These are phyloP conservation scores for Volucella inflata DNA, from an alignment of 2,888 invertebrate genomes.

Conservation along the genomic window DNA sequence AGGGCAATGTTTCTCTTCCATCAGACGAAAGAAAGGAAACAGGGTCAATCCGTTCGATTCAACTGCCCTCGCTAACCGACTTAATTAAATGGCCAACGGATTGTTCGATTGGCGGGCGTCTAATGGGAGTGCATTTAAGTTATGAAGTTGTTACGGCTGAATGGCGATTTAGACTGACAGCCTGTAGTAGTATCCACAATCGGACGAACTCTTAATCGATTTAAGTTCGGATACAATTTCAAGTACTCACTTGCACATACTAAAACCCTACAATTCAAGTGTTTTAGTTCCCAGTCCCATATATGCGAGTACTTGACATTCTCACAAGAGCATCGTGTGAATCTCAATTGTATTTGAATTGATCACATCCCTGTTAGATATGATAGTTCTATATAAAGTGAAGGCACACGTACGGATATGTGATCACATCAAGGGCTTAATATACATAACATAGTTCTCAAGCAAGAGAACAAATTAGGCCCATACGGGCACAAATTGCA, in stretches of 20 bases:
- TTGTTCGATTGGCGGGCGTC: slow-evolving; percentile 46
- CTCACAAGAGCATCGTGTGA: slow-evolving; percentile 59
- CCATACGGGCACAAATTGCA: slow-evolving; percentile 65
- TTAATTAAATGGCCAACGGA: slow-evolving; percentile 55
- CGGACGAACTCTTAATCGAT: slow-evolving; percentile 60
- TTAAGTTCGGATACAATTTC: slow-evolving; percentile 42
- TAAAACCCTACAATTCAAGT: slow-evolving; percentile 36
- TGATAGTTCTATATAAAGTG: too few species aligned
- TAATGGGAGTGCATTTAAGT: slow-evolving; percentile 58
- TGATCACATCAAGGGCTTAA: slow-evolving; percentile 34
- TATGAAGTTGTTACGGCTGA: slow-evolving; percentile 51
- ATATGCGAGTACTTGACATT: slow-evolving; percentile 28
- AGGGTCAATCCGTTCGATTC: slow-evolving; percentile 61
- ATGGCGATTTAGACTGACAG: slow-evolving; percentile 32
- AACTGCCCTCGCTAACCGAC: slow-evolving; percentile 32
- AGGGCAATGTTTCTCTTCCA: slow-evolving; percentile 31
- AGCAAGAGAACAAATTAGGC: slow-evolving; percentile 53
- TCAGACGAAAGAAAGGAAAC: slow-evolving; percentile 34
- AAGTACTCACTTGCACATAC: slow-evolving; percentile 2
- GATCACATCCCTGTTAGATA: too few species aligned
- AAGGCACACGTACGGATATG: too few species aligned
- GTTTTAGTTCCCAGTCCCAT: slow-evolving; percentile 61
- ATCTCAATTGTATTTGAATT: slow-evolving; percentile 33
- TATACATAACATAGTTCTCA: slow-evolving; percentile 44
- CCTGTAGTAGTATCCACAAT: slow-evolving; percentile 14